These are phyloP conservation scores for Myxocyprinus asiaticus DNA, from an alignment of 2,113 vertebrate species.

Conservation along the genomic window DNA sequence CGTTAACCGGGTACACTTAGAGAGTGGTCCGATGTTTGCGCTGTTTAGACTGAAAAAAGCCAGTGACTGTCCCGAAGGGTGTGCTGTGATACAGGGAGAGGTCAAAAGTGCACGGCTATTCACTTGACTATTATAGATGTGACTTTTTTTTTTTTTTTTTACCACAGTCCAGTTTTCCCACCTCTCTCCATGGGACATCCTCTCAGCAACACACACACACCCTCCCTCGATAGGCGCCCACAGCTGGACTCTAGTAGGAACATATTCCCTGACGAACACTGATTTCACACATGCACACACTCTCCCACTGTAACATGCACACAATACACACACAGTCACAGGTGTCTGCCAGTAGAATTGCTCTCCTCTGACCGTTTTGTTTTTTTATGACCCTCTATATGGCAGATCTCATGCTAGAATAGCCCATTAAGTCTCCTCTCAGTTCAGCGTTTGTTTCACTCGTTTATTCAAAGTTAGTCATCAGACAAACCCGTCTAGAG, in stretches of 20 bases:
- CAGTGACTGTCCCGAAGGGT: conserved; percentile 13
- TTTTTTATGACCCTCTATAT: conserved; percentile 57
- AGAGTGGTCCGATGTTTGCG: neutral
- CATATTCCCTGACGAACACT: conserved; percentile 73
- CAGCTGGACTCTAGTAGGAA: conserved; percentile 75
- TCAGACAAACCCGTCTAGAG: neutral
- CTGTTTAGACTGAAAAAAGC: neutral
- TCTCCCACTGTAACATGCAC: conserved; percentile 52
- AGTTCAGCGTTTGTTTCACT: neutral
- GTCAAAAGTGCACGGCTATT: conserved; percentile 67
- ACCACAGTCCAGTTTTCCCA: conserved; percentile 56
- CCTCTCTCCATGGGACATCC: conserved; percentile 77
- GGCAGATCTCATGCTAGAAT: conserved; percentile 21
- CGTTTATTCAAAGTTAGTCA: conserved; percentile 13
- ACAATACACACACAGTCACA: conserved; percentile 63
- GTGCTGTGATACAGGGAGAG: conserved; percentile 26
- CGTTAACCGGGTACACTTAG: neutral
- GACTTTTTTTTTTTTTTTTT: conserved; percentile 42
- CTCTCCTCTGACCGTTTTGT: conserved; percentile 56
- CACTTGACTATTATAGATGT: conserved; percentile 55
- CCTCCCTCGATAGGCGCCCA: conserved; percentile 67
- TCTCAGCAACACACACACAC: conserved; percentile 75
- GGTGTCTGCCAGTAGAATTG: conserved; percentile 61
- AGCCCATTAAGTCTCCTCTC: neutral
- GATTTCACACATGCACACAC: conserved; percentile 72